Evolutionary conservation across 2,888 invertebrate species (phyloP).

Genomic region (Melieria crassipennis): DNA sequence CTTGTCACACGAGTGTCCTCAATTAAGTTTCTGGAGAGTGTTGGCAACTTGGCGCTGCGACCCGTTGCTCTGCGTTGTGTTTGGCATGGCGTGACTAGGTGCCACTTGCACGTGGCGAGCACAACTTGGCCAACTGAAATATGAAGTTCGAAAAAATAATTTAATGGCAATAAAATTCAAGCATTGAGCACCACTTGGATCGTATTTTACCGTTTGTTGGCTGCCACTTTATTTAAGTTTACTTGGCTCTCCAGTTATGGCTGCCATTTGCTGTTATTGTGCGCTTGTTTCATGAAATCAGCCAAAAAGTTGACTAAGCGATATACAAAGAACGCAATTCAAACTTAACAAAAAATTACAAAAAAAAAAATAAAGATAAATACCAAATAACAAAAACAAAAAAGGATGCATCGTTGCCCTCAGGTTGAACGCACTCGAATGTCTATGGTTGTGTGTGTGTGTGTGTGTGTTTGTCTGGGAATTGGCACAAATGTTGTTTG

Average conservation of each 20-base stretch:
- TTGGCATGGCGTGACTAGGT: slow-evolving; percentile 9
- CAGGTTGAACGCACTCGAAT: slow-evolving; percentile 19
- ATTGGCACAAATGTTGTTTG: slow-evolving; percentile 6
- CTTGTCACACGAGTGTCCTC: slow-evolving; percentile 45
- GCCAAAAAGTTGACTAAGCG: not conserved
- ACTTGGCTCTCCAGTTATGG: too few species aligned
- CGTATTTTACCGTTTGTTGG: too few species aligned
- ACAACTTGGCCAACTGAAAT: slow-evolving; percentile 27
- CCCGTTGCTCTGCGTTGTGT: too few species aligned
- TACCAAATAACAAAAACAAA: too few species aligned
- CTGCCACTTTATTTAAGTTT: too few species aligned
- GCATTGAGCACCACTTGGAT: too few species aligned
- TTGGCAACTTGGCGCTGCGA: not conserved
- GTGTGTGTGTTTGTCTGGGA: slow-evolving; percentile 21
- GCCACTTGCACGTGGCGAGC: slow-evolving; percentile 3
- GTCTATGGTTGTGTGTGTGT: not conserved
- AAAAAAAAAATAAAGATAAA: not conserved
- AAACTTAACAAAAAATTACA: not conserved
- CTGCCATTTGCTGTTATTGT: too few species aligned
- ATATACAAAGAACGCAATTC: not conserved
- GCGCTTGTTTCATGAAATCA: too few species aligned
- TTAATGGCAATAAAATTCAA: slow-evolving; percentile 11
- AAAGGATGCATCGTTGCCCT: not conserved
- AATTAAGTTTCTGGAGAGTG: slow-evolving; percentile 37
- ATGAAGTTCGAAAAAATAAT: slow-evolving; percentile 41